A percentile compares a stretch with the other conserved stretches of the same genome.
Evolutionary conservation across 2,797 vertebrate genomes (phyloP).

Genomic region (Hydrolagus colliei): DNA sequence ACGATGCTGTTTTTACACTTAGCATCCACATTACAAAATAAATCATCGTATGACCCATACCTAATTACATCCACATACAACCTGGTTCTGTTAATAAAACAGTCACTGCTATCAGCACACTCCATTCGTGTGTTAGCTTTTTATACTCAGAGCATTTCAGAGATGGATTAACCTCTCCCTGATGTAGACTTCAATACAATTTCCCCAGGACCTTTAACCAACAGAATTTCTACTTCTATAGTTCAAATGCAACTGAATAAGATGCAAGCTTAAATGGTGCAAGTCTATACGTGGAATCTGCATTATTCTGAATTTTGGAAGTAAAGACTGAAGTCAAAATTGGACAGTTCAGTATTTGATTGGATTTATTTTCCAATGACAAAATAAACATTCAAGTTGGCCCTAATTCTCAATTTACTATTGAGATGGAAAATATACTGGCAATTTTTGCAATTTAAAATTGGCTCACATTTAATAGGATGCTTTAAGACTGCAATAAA

Average conservation of each 20-base stretch:
- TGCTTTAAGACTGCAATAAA: not conserved
- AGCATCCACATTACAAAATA: not conserved
- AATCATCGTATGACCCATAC: not conserved
- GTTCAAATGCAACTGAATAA: not conserved
- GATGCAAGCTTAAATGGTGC: not conserved
- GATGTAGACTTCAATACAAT: not conserved
- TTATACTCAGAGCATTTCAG: not conserved
- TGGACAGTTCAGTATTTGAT: not conserved
- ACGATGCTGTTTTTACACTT: not conserved
- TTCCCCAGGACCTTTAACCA: not conserved
- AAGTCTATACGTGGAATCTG: not conserved
- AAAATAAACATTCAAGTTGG: not conserved
- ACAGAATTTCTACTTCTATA: not conserved
- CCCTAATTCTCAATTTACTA: not conserved
- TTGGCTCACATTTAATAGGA: not conserved
- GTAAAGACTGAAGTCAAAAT: not conserved
- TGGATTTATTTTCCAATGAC: not conserved
- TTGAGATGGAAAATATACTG: not conserved
- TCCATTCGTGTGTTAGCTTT: conserved; percentile 2
- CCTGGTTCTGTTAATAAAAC: not conserved
- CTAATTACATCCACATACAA: not conserved
- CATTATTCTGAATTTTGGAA: not conserved
- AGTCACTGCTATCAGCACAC: not conserved
- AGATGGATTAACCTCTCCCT: not conserved
- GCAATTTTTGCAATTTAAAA: not conserved